phyloP scores from a whole-genome alignment of 2,797 vertebrate species.

The Chiloscyllium punctatum region DNA sequence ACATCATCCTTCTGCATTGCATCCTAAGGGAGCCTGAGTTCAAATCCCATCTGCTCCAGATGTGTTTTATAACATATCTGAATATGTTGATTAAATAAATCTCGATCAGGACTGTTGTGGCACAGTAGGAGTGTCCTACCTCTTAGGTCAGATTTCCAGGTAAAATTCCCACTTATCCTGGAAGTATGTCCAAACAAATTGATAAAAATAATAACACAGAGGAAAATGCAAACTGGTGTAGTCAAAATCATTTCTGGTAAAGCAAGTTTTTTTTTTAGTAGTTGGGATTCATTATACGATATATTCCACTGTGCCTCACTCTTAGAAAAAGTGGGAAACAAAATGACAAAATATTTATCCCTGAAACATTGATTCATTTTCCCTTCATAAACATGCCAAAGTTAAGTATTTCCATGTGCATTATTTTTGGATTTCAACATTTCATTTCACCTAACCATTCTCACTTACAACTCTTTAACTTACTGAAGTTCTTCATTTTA shows the following conservation, averaged over 20 bases:
- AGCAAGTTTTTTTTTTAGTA: background rate
- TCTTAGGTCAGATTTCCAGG: too few species aligned
- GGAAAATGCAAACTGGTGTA: background rate
- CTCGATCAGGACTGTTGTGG: too few species aligned
- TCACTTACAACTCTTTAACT: background rate
- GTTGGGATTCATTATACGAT: background rate
- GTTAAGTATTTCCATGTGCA: background rate
- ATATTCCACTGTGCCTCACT: background rate
- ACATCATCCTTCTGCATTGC: too few species aligned
- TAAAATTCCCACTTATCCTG: too few species aligned
- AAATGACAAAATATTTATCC: background rate
- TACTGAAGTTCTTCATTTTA: background rate
- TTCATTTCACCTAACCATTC: background rate
- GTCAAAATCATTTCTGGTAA: background rate
- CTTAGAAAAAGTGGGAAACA: background rate
- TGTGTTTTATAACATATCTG: too few species aligned
- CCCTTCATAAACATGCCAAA: background rate
- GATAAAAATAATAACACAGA: background rate
- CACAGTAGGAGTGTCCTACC: too few species aligned
- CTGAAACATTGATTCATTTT: background rate
- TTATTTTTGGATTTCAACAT: background rate
- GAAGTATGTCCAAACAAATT: too few species aligned
- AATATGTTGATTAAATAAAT: too few species aligned
- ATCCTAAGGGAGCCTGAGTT: too few species aligned
- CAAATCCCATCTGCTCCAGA: too few species aligned